These are phyloP conservation scores for Enteromius fasciolatus DNA, from an alignment of 2,797 vertebrate genomes.

Conservation along the genomic window DNA sequence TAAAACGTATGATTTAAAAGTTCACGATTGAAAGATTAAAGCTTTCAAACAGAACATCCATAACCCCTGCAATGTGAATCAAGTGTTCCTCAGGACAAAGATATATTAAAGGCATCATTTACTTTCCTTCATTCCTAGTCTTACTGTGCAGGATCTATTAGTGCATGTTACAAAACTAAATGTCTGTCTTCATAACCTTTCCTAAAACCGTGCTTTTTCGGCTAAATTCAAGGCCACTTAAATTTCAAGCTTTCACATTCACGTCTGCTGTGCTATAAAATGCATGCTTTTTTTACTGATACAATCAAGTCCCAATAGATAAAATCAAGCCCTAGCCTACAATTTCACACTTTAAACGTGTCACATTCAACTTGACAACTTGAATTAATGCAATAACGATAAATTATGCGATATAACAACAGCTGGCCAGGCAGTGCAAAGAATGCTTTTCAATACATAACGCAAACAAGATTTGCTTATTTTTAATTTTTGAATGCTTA, in stretches of 20 bases:
- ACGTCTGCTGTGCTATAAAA: not conserved
- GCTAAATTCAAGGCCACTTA: not conserved
- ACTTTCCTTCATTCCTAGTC: constrained; percentile 1
- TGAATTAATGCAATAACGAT: constrained; percentile 8
- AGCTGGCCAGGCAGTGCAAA: constrained; percentile 10
- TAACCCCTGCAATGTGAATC: not conserved
- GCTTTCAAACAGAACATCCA: constrained; percentile 18
- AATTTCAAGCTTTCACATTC: not conserved
- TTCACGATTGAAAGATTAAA: constrained; percentile 11
- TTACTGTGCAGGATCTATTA: constrained; percentile 1
- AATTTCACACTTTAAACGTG: not conserved
- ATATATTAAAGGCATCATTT: constrained; percentile 13
- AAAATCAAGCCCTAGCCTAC: not conserved
- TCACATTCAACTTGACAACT: not conserved
- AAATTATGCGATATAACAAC: constrained; percentile 43
- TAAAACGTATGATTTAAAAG: not conserved
- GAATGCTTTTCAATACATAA: constrained; percentile 37
- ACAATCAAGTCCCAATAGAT: not conserved
- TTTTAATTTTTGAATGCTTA: not conserved
- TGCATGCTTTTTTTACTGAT: not conserved
- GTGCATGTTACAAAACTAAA: not conserved
- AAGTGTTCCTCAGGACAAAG: not conserved
- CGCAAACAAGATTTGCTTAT: constrained; percentile 39
- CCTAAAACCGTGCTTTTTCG: not conserved
- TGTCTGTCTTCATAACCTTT: not conserved